Percentiles rank a stretch among this genome's conserved stretches.
These are phyloP conservation scores for Acanthurus tractus DNA, from an alignment of 2,797 vertebrate species.

Conservation along the genomic window DNA sequence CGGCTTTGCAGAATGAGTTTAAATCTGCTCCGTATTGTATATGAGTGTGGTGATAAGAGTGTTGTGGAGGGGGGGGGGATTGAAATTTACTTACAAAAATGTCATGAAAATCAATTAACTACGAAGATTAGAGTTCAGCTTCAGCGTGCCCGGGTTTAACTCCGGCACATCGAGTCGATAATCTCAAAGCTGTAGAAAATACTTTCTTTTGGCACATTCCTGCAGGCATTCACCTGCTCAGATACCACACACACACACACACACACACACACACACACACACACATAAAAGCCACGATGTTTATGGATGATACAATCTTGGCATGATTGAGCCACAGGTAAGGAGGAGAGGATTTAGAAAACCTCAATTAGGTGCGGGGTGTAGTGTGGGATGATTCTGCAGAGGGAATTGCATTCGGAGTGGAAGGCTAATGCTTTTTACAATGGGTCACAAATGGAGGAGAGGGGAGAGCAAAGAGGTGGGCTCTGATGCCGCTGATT, in stretches of 20 bases:
- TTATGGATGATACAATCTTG: conserved; percentile 69
- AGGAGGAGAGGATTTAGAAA: conserved; percentile 61
- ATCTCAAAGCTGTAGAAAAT: conserved; percentile 37
- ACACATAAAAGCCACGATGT: conserved; percentile 46
- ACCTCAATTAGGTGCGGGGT: conserved; percentile 61
- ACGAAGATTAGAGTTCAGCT: conserved; percentile 46
- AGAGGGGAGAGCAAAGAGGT: conserved; percentile 51
- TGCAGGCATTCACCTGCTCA: not conserved
- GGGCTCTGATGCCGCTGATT: conserved; percentile 68
- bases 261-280: conserved; percentile 8
- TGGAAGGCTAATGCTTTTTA: conserved; percentile 59
- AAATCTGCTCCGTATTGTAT: not conserved
- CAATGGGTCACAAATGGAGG: conserved; percentile 65
- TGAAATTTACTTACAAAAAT: conserved; percentile 47
- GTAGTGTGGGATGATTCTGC: conserved; percentile 39
- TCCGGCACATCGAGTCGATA: not conserved
- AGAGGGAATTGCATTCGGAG: conserved; percentile 47
- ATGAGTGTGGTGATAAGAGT: conserved; percentile 37
- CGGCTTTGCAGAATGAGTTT: conserved; percentile 6
- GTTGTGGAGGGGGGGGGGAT: too few relatives aligned
- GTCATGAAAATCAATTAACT: conserved; percentile 61
- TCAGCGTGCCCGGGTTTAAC: conserved; percentile 10
- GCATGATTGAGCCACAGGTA: conserved; percentile 67
- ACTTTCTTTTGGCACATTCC: conserved; percentile 33
- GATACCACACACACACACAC: not conserved